Percentiles rank a stretch among this genome's conserved stretches.
phyloP scores from a whole-genome alignment of 2,888 invertebrate species.

The Chromoteleia sp. region DNA sequence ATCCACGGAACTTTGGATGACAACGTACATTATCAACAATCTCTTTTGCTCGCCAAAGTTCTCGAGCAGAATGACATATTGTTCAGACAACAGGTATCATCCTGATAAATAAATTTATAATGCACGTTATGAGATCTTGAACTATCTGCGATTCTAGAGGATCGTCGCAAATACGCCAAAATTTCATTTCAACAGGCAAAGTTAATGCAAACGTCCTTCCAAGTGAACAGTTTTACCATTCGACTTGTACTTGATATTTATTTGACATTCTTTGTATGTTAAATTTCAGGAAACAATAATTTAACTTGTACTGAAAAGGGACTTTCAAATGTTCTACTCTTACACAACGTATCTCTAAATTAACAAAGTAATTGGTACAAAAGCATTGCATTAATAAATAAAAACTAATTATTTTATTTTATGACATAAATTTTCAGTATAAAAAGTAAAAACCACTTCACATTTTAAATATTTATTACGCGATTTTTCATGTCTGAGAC shows the following conservation, averaged over 20 bases:
- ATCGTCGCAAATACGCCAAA: constrained; percentile 24
- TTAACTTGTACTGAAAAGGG: too few species aligned
- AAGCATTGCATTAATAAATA: too few species aligned
- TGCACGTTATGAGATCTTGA: constrained; percentile 46
- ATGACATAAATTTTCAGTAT: too few species aligned
- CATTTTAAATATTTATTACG: constrained; percentile 27
- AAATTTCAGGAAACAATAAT: too few species aligned
- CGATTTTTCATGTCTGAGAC: constrained; percentile 26
- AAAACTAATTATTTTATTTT: too few species aligned
- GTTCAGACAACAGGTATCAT: constrained; percentile 94
- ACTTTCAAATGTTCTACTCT: too few species aligned
- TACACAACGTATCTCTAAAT: too few species aligned
- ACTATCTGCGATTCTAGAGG: constrained; percentile 53
- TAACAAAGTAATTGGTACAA: too few species aligned
- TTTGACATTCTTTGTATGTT: too few species aligned
- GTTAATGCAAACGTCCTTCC: constrained; percentile 30
- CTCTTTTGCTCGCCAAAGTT: constrained; percentile 95
- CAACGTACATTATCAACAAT: constrained; percentile 99
- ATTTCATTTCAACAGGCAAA: constrained; percentile 8
- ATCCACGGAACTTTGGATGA: constrained; percentile 98
- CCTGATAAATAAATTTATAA: constrained; percentile 65
- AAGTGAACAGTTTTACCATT: constrained; percentile 37
- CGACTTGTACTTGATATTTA: constrained; percentile 7
- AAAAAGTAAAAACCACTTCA: constrained; percentile 20
- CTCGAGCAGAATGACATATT: constrained; percentile 94